Evolutionary conservation across 2,797 vertebrate species (phyloP), one percentile per base, ranked within the genome.

Genomic region (Varecia variegata): DNA sequence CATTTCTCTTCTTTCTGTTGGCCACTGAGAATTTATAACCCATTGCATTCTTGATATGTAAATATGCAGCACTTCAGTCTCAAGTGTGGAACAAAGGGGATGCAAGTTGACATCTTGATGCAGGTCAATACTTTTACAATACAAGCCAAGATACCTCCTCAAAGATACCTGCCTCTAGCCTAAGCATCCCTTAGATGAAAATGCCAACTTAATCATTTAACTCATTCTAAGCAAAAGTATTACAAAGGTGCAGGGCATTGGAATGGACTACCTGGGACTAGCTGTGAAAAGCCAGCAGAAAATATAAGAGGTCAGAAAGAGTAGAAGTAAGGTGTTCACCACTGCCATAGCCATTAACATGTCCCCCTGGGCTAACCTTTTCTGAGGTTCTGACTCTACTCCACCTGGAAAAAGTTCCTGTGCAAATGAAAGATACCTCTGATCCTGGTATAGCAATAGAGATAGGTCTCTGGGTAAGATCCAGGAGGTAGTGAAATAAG

Each of bases 401-500:
- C 67, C 18, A 35, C 68, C 30, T 58, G 52, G 52, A 93, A 67
- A 62, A 65, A 81, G 32, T 40, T n/a, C 43, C 65, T 52, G 77
- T 86, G 62, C 25, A 82, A 95, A 82, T 73, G 74, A 68, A 86
- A 43, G 70, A n/a, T 43, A 30, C 67, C 30, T 74, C 30, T 73
- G n/a, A 70, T 70, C 32, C 60, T 92, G 47, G 40, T 8, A 3
- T 74, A 81, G 92, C 30, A 58, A 52, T 27, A 84, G 35, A 81
- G 76, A 81, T 88, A 17, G 18, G 45, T 93, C 82, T 95, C 54
- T 95, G 94, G 79, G 43, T 88, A 35, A 35, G 73, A 94, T 93
- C 94, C 96, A 97, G 94, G 81, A 93, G 68, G 88, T 88, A 89
- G 94, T 65, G 76, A 95, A 96, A 96, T 82, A 81, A 95, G 90